Base-by-base conservation (phyloP, 2,797 vertebrate species). In the Luscinia megarhynchos region DNA sequence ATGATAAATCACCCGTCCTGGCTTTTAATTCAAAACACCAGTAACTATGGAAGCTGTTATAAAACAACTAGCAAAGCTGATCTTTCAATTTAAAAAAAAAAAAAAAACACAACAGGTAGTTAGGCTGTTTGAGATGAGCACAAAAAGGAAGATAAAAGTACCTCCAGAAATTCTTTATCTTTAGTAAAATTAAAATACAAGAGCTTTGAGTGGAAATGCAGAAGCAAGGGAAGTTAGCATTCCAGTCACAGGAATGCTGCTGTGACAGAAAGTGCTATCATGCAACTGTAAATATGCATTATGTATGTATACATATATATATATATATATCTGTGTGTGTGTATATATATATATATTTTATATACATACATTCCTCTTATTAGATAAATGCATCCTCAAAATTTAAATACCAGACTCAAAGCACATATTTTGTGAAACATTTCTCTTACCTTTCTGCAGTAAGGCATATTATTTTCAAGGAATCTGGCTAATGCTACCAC, bases 361-460 rank as follows among this genome's bases (percentile, higher is more conserved):
- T 34, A 34, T 34, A 34, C 34, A 38, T 38, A 24, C 18, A 6
- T 29, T 43, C 8, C 18, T 64, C 45, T 3, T 38, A 15, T 55
- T 53, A 53, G 6, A 32, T 36, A 90, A 82, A 51, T 3, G 2
- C 12, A 41, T 41, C 43, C 17, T 76, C 84, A n/a, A 62, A 41
- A 59, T 54, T 72, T 75, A 84, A 89, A 48, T 8, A 38, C 6
- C 38, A 66, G 29, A 12, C 15, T 53, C 32, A 72, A 69, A 69
- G 29, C 9, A 67, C 3, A 11, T 4, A 53, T 54, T 83, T 40
- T 46, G 15, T 24, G 23, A 92, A 72, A 59, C 15, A 11, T 51
- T 64, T 50, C 85, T 95, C 98, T 97, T 97, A 99, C 99, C 94
- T 80, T 97, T 94, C 98, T 98, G 93, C 97, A 98, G 69, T 95